Base-by-base conservation (phyloP, 2,888 invertebrate genomes). In the Acronicta psi region DNA sequence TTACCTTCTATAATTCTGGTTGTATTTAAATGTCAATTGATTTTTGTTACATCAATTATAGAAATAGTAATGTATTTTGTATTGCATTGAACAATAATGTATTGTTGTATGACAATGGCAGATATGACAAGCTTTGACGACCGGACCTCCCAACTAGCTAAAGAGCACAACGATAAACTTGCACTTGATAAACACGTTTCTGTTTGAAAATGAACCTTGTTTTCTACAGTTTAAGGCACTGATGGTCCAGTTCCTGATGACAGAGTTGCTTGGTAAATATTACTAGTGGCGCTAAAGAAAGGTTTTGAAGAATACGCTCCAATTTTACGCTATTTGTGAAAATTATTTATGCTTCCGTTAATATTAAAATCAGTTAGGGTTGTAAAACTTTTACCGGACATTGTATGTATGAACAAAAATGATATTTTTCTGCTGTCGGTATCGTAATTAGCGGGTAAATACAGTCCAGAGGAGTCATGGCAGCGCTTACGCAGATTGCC, bases 41-140 rank as follows among this genome's bases (percentile, higher is more conserved):
- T 71, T 79, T 74, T 83, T 81, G 84, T 82, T 83, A 81, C 77
- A 77, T 67, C 84, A 86, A 86, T 88, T 83, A 87, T 78, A 58
- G 78, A 79, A 87, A 34, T 85, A 83, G 82, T 89, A 89, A 88
- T 85, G 80, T 88, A 88, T 81, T 79, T 73, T 81, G 83, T 58
- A 42, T 68, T 79, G 81, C 87, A 86, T 60, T 87, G 90, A 86
- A 87, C 87, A 89, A 83, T 86, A 59, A 34, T 60, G 43, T 47
- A 75, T 75, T 77, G 75, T 75, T 49, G 16, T 11, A 53, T 37
- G 45, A 83, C 85, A 83, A 77, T 69, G 64, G 62, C 10, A 55
- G 83, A 89, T 91, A 89, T 93, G 91, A 92, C 92, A 91, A 83
- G 79, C 63, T 66, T 77, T 89, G 90, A 91, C 75, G 84, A 61